Evolutionary conservation across 2,113 vertebrate species (phyloP).

Genomic region (Larimichthys crocea): DNA sequence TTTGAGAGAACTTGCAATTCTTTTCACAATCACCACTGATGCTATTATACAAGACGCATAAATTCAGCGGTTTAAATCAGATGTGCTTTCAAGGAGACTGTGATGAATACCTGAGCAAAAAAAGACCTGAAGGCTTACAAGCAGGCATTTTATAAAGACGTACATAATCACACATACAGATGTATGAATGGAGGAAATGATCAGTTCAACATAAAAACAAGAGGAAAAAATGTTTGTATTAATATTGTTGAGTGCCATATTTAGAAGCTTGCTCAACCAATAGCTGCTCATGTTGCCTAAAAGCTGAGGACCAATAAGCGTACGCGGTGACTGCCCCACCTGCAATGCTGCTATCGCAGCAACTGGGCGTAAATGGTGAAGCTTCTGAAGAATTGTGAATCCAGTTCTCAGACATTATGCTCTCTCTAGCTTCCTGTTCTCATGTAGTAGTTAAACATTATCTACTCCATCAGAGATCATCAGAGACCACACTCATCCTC

Average conservation of each 20-base stretch:
- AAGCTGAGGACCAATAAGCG: not conserved
- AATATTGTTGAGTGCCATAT: not conserved
- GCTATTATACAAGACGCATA: not conserved
- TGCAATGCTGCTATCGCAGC: not conserved
- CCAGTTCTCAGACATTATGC: not conserved
- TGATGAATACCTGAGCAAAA: not conserved
- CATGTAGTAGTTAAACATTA: not conserved
- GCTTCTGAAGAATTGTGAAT: not conserved
- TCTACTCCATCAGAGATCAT: conserved; percentile 4
- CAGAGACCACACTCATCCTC: not conserved
- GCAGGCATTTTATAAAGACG: not conserved
- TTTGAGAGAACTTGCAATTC: not conserved
- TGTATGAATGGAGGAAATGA: not conserved
- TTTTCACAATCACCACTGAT: not conserved
- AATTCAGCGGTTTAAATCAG: not conserved
- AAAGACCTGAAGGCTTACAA: not conserved
- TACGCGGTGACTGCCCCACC: not conserved
- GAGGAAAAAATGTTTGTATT: not conserved
- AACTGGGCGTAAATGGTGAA: not conserved
- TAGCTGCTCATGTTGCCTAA: not conserved
- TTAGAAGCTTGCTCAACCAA: not conserved
- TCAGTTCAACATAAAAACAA: not conserved
- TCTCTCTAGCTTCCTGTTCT: not conserved
- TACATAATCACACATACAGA: not conserved
- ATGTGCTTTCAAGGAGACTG: not conserved